These are phyloP conservation scores for Alauda arvensis DNA, from an alignment of 2,797 vertebrate species.

Conservation along the genomic window DNA sequence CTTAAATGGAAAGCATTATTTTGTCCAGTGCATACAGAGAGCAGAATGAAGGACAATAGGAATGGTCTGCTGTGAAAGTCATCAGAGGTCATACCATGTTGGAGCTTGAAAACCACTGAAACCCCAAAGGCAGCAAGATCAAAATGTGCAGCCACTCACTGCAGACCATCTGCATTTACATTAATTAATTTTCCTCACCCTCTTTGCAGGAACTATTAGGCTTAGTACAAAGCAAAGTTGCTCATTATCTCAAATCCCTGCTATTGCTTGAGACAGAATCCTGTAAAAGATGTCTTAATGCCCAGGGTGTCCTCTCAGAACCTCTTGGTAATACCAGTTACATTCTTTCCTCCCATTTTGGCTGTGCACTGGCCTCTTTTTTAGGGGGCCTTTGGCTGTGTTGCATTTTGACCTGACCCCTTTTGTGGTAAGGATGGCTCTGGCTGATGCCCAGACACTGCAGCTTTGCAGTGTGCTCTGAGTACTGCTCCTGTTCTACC, in stretches of 20 bases:
- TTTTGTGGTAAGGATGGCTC: neutral
- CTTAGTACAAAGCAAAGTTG: neutral
- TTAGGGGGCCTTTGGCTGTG: neutral
- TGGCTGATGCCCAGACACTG: neutral
- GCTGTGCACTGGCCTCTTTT: neutral
- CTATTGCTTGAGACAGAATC: neutral
- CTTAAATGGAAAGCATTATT: neutral
- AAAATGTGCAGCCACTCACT: neutral
- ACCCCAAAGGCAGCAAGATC: neutral
- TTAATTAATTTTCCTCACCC: neutral
- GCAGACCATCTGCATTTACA: neutral
- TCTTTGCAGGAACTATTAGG: neutral
- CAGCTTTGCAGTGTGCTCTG: neutral
- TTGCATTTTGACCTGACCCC: neutral
- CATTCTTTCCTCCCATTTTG: neutral
- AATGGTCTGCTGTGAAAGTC: neutral
- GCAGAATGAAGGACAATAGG: neutral
- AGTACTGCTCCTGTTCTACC: rapidly evolving
- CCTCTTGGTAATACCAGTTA: neutral
- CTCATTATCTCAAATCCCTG: neutral
- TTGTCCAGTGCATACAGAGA: neutral
- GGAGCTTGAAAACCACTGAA: neutral
- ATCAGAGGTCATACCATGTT: neutral
- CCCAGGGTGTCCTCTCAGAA: neutral
- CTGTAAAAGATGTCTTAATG: neutral